Evolutionary conservation across 1,140 invertebrate species (phyloP), one percentile per base, ranked within the genome.

Genomic region (Philotrypesis tridentata): DNA sequence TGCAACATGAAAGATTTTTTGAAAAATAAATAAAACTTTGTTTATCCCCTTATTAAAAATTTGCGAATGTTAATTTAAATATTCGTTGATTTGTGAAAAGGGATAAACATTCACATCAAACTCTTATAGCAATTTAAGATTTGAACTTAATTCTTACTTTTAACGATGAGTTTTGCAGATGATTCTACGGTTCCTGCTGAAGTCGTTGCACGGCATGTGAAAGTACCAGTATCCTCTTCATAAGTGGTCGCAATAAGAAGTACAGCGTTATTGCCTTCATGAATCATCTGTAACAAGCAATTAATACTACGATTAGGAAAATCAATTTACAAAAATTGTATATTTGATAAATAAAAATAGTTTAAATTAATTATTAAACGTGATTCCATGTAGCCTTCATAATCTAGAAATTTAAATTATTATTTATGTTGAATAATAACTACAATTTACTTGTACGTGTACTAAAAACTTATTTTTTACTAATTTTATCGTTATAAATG

Each of bases 171-270:
- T 92, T 96, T 96, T 86, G 97, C 97, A 86, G 96, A 97, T 68
- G 96, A 96, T 93, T 98, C 96, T 87, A 96, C 96, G 92, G 97
- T 97, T 90, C 97, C 97, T 87, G 96, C 96, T 80, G 96, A 95
- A 84, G 97, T 98, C 78, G 96, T 97, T 48, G 97, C 97, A 85
- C 96, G 95, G 90, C 97, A 98, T 27, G 96, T 97, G 93, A 98
- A 99, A 61, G 94, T 94, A 81, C 98, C 98, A 78, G 96, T 96
- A 92, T 99, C 98, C 93, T 99, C 97, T 93, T 98, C 96, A 88
- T 97, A 97, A 12, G 97, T 98, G 85, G 96, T 96, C 77, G 96
- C 95, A 86, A 99, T 98, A 60, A 98, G 92, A 79, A 99, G 93
- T 68, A 97, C 96, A 65, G 96, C 97, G 87, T 96, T 96, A 88